A percentile compares a stretch with the other conserved stretches of the same genome.
These are phyloP conservation scores for Azemiops feae DNA, from an alignment of 2,113 vertebrate species.

Conservation along the genomic window DNA sequence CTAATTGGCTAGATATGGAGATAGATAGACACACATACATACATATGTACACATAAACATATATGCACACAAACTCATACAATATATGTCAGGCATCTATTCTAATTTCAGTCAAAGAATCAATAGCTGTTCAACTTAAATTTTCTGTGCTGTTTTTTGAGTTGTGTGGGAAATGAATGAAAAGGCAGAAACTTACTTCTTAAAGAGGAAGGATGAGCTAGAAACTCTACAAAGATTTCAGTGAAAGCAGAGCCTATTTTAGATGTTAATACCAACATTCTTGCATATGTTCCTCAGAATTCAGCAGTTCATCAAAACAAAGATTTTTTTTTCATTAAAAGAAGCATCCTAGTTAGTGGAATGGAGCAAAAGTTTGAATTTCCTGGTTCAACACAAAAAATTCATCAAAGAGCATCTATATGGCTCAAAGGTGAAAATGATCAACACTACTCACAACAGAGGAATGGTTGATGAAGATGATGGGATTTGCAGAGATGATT, in stretches of 20 bases:
- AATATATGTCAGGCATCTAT: neutral
- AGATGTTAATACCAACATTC: neutral
- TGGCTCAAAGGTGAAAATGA: no score
- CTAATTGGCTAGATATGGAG: no score
- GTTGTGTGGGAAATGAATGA: neutral
- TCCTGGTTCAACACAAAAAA: neutral
- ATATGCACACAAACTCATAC: no score
- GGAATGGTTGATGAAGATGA: no score
- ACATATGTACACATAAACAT: no score
- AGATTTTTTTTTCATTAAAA: neutral
- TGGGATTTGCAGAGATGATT: no score
- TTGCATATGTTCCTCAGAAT: neutral
- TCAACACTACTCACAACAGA: no score
- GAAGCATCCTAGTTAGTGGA: neutral
- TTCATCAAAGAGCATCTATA: neutral
- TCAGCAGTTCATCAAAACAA: neutral
- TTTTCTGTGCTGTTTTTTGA: neutral
- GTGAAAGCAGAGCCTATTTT: neutral
- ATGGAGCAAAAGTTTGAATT: neutral
- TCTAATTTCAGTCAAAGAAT: neutral
- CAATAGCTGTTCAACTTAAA: fast-evolving
- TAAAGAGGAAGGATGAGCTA: neutral
- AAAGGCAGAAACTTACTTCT: neutral
- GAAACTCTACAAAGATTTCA: neutral
- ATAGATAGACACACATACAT: no score